Evolutionary conservation across 23 tunicate species (phyloP).

Genomic region (Phallusia fumigata): DNA sequence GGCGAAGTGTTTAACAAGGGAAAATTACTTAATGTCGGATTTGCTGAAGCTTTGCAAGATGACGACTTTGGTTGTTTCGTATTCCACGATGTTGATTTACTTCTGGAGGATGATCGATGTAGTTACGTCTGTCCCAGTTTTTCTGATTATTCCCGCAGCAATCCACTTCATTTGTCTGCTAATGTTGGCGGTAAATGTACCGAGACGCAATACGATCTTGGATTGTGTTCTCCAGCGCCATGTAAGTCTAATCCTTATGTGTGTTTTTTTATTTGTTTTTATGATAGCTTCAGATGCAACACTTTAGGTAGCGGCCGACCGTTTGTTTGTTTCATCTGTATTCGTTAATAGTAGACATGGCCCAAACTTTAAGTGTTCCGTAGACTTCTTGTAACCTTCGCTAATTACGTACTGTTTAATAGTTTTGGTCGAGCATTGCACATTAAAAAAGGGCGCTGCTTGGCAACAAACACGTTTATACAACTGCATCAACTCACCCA

Average conservation of each 20-base stretch:
- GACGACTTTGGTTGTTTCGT: constrained; percentile 29
- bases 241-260: constrained; percentile 31
- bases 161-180: constrained; percentile 50
- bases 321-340: no score
- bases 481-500: no score
- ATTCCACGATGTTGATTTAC: constrained; percentile 43
- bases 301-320: no score
- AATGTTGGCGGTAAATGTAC: constrained; percentile 38
- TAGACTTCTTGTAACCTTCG: no score
- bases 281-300: no score
- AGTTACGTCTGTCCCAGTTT: constrained; percentile 33
- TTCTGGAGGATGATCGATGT: constrained; percentile 27
- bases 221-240: constrained; percentile 45
- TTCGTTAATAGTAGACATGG: not conserved
- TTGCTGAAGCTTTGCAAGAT: constrained; percentile 43
- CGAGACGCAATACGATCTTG: constrained; percentile 27
- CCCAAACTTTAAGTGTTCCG: no score
- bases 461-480: no score
- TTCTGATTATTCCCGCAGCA: not conserved
- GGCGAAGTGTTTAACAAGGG: constrained; percentile 47
- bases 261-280: no score
- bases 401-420: no score
- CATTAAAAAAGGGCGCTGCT: no score
- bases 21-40: constrained; percentile 62
- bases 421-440: no score